Evolutionary conservation across 37 sponge, comb jelly and placozoan species (phyloP).

Genomic region (Corticium candelabrum): DNA sequence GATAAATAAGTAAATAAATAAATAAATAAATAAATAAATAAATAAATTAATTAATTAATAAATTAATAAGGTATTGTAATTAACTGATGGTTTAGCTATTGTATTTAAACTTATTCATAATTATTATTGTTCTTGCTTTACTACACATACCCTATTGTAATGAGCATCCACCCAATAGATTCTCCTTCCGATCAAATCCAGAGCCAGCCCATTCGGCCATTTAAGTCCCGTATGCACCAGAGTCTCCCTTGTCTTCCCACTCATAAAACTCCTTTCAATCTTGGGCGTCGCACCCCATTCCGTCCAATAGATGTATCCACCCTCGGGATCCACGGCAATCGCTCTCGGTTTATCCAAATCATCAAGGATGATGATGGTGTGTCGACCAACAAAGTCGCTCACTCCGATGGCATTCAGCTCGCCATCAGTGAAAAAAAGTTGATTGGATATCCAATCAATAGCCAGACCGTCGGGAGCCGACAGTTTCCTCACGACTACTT

Average conservation of each 20-base stretch:
- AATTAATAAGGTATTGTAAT: too few species aligned
- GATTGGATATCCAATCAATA: background rate
- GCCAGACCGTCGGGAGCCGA: background rate
- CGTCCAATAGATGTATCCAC: background rate
- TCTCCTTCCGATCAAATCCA: background rate
- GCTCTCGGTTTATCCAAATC: background rate
- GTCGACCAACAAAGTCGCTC: too few species aligned
- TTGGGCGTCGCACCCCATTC: background rate
- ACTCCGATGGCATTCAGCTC: background rate
- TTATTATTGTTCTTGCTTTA: too few species aligned
- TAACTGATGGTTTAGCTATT: too few species aligned
- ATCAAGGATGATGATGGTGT: background rate
- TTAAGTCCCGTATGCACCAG: background rate
- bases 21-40: too few species aligned
- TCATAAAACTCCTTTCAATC: background rate
- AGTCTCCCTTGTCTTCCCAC: background rate
- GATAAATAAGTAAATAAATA: too few species aligned
- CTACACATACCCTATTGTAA: background rate
- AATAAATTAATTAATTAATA: too few species aligned
- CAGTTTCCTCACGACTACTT: background rate
- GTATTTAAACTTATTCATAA: too few species aligned
- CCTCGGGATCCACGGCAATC: background rate
- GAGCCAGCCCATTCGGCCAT: background rate
- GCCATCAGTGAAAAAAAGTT: background rate
- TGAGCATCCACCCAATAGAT: background rate